Percentiles rank a stretch among this genome's conserved stretches.
Evolutionary conservation across 1,140 invertebrate genomes (phyloP).

Genomic region (Hetaerina americana): DNA sequence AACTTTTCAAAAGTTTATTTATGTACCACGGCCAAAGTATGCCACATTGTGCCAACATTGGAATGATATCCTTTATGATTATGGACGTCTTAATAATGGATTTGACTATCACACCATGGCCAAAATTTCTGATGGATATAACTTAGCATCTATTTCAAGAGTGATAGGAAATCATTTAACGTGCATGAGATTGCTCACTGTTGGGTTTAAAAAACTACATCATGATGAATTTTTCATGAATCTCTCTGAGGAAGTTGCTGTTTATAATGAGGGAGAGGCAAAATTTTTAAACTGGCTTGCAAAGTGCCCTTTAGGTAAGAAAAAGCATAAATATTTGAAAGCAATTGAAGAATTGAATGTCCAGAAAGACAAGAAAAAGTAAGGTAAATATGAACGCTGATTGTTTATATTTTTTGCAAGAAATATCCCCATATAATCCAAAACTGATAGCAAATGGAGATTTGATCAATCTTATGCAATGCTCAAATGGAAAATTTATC

Average conservation of each 20-base stretch:
- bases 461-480: no score
- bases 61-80: constrained; percentile 49
- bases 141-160: constrained; percentile 52
- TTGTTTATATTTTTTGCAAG: no score
- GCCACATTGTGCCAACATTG: constrained; percentile 62
- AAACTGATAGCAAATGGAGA: no score
- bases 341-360: no score
- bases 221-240: constrained; percentile 71
- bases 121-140: constrained; percentile 82
- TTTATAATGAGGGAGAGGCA: constrained; percentile 55
- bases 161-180: constrained; percentile 50
- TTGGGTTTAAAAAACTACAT: constrained; percentile 64
- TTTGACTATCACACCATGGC: constrained; percentile 50
- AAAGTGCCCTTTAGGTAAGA: background rate
- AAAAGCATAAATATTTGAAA: background rate
- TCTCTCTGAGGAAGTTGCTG: constrained; percentile 53
- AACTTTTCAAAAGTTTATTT: constrained; percentile 75
- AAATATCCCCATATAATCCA: no score
- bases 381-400: no score
- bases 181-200: constrained; percentile 69
- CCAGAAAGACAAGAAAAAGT: no score
- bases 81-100: background rate
- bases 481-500: no score
- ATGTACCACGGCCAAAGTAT: constrained; percentile 81
- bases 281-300: constrained; percentile 32